Base-by-base conservation (phyloP, 2,888 invertebrate species). In the Drosophila colorata region DNA sequence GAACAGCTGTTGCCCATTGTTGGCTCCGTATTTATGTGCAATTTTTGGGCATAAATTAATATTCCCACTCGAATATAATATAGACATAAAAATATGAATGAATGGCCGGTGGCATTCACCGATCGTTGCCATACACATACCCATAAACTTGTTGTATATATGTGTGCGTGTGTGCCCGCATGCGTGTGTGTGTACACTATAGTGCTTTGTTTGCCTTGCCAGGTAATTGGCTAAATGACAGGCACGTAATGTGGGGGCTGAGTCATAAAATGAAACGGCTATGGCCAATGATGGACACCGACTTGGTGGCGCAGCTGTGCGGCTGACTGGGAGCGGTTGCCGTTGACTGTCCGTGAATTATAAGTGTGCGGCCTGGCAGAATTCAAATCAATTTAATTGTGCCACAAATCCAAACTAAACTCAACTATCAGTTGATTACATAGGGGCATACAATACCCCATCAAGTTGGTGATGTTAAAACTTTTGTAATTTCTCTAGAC, bases 211-310 rank as follows among this genome's bases (percentile, higher is more conserved):
- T 80, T 84, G 83, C 76, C 66, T 58, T 66, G 60, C 51, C 66
- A 80, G 82, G 78, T 80, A 87, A 82, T 87, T 80, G 82, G 71
- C 83, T 77, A 72, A 86, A 82, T 86, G 81, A 82, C 83, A 86
- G 74, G 37, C 78, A 69, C 69, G 69, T 83, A 83, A 82, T 75
- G 56, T 55, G 68, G 38, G 55, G 18, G 49, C 66, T 83, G 83
- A 83, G 31, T 83, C 86, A 83, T 65, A 53, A 49, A 41, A 4
- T 59, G 59, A 43, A 41, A 37, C 8, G 53, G 40, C 48, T 23
- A 25, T 9, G 13, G 55, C 72, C 38, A 73, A 68, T 52, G 65
- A 69, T 71, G 57, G 60, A 68, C 57, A 59, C 49, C 59, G 38
- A 59, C 49, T 40, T 52, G 33, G 35, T 37, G 41, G 7, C 41